phyloP scores from a whole-genome alignment of 2,888 invertebrate species.

The Aspidiotus rigidus region DNA sequence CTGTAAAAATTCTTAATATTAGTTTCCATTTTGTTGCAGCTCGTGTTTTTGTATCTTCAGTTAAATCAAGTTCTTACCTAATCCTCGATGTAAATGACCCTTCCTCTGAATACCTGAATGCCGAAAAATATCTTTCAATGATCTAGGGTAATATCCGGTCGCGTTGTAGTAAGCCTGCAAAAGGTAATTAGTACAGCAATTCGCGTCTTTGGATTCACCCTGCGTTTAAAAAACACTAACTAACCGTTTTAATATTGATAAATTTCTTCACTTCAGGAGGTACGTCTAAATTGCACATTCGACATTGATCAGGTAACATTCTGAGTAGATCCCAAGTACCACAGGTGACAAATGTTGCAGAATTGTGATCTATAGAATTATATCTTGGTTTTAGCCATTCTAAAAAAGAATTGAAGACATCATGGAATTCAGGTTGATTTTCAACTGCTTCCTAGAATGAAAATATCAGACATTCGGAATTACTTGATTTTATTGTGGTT shows the following conservation, averaged over 20 bases:
- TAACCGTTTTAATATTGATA: conserved; percentile 32
- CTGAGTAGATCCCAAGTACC: conserved; percentile 27
- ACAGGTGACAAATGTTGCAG: conserved; percentile 27
- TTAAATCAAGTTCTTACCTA: conserved; percentile 7
- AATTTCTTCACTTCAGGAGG: conserved; percentile 14
- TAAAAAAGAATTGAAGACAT: conserved; percentile 15
- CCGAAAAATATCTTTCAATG: conserved; percentile 12
- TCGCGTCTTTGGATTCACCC: not conserved
- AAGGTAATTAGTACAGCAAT: not conserved
- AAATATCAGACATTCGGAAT: not conserved
- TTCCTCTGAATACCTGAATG: not conserved
- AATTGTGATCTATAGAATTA: not conserved
- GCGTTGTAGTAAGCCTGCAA: conserved; percentile 22
- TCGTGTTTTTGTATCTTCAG: not conserved
- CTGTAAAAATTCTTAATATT: conserved; percentile 3
- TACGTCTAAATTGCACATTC: conserved; percentile 16
- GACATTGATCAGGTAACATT: conserved; percentile 28
- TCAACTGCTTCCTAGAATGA: conserved; percentile 16
- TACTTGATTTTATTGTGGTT: not conserved
- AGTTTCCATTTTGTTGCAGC: not conserved
- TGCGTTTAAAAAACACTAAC: not conserved
- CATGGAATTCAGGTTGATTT: conserved; percentile 14
- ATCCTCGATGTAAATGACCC: conserved; percentile 22
- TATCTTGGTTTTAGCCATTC: conserved; percentile 15
- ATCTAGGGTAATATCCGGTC: conserved; percentile 22